phyloP scores from a whole-genome alignment of 2,113 vertebrate species.

The Phoenicopterus ruber region DNA sequence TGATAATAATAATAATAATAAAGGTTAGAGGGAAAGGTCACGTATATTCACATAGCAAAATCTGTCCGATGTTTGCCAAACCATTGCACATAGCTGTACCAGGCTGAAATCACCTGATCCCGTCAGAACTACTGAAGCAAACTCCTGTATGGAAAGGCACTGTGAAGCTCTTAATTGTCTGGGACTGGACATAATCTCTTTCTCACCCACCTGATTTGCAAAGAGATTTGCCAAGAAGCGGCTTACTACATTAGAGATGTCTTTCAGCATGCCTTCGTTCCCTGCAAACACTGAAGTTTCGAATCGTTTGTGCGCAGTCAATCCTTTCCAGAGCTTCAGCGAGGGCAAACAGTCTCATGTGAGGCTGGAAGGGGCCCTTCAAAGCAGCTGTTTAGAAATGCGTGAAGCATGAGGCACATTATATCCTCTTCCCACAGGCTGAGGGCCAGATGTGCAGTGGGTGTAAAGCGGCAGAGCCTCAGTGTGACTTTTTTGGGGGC shows the following conservation, averaged over 20 bases:
- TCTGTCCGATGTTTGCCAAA: not conserved
- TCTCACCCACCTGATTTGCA: not conserved
- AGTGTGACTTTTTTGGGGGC: not conserved
- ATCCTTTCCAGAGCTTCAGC: not conserved
- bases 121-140: slow-evolving; percentile 1
- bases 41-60: not conserved
- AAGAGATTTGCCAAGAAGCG: not conserved
- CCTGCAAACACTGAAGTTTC: not conserved
- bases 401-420: not conserved
- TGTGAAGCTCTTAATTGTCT: not conserved
- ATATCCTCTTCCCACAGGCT: slow-evolving; percentile 42
- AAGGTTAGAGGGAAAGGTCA: not conserved
- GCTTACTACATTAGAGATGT: not conserved
- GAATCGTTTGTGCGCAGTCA: not conserved
- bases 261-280: not conserved
- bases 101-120: slow-evolving; percentile 8
- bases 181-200: slow-evolving; percentile 16
- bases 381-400: slow-evolving; percentile 38
- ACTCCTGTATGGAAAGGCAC: not conserved
- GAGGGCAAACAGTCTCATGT: not conserved
- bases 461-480: not conserved
- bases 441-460: slow-evolving; percentile 42
- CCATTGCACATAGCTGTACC: not conserved
- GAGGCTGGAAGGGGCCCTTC: not conserved
- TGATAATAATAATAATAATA: too few species aligned